Percentiles rank a stretch among this genome's conserved stretches.
These are phyloP conservation scores for Stichopus horrens DNA, from an alignment of 53 echinoderm and acorn worm genomes.

Conservation along the genomic window DNA sequence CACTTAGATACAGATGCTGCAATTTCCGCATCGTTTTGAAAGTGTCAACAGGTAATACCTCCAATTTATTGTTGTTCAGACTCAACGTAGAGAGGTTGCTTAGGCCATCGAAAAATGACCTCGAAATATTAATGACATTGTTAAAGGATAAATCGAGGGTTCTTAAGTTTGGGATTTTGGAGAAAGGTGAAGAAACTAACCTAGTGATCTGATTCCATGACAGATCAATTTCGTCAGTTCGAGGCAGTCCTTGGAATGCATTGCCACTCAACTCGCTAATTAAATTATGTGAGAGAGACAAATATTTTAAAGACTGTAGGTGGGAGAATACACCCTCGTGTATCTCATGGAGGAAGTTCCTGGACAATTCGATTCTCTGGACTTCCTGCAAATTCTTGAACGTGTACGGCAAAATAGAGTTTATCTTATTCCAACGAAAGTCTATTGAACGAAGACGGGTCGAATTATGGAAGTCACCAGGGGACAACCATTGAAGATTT, in stretches of 20 bases:
- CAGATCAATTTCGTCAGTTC: not conserved
- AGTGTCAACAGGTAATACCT: not conserved
- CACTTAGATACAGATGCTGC: conserved; percentile 19
- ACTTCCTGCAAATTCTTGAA: conserved; percentile 4
- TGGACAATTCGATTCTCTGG: not conserved
- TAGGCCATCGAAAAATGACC: not conserved
- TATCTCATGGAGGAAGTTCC: not conserved
- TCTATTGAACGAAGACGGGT: conserved; percentile 1
- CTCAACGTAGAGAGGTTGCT: not conserved
- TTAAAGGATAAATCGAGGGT: conserved; percentile 27
- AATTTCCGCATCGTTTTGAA: not conserved
- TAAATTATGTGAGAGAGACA: conserved; percentile 1
- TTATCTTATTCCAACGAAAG: conserved; percentile 16
- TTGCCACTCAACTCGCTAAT: not conserved
- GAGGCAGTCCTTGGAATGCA: not conserved
- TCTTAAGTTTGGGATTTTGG: not conserved
- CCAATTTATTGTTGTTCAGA: conserved; percentile 23
- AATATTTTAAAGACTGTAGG: not conserved
- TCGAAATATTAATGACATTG: not conserved
- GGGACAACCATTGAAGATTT: not conserved
- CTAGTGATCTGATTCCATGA: not conserved
- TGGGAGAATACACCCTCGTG: not conserved
- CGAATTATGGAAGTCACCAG: not conserved
- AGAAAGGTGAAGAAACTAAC: not conserved
- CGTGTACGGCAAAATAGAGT: not conserved